These are phyloP conservation scores for Aplochiton taeniatus DNA, from an alignment of 2,797 vertebrate species.

Conservation along the genomic window DNA sequence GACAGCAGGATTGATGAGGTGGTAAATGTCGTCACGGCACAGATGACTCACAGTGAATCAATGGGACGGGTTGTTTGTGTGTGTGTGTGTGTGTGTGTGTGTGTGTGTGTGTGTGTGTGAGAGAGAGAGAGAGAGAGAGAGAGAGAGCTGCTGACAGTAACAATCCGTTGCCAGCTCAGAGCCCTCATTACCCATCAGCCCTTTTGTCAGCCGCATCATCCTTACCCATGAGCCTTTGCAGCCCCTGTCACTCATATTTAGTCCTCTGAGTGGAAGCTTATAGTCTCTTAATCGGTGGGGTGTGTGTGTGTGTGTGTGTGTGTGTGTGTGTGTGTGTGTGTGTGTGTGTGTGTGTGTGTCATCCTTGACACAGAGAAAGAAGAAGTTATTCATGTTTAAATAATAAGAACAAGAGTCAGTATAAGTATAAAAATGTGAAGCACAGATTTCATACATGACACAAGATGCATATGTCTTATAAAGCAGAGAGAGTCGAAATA, in stretches of 20 bases:
- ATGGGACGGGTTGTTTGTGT: neutral
- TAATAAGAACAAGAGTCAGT: too few species aligned
- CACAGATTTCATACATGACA: too few species aligned
- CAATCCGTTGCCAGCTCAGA: conserved; percentile 58
- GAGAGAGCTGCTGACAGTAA: conserved; percentile 36
- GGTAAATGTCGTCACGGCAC: too few species aligned
- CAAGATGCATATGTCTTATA: neutral
- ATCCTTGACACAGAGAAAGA: neutral
- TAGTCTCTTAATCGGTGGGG: conserved; percentile 41
- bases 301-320: conserved; percentile 35
- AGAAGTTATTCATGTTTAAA: conserved; percentile 9
- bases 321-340: conserved; percentile 52
- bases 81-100: neutral
- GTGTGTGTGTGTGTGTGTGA: neutral
- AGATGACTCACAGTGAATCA: too few species aligned
- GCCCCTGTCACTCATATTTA: conserved; percentile 66
- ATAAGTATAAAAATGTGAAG: too few species aligned
- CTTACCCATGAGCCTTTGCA: conserved; percentile 71
- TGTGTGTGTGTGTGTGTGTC: conserved; percentile 29
- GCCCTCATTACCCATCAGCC: conserved; percentile 76
- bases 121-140: too few species aligned
- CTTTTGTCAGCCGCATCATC: conserved; percentile 76
- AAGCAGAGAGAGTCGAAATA: neutral
- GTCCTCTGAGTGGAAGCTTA: conserved; percentile 60
- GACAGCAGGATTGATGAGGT: too few species aligned